Evolutionary conservation across 2,797 vertebrate genomes (phyloP), one percentile per base, ranked within the genome.

Genomic region (Apogon talboti): DNA sequence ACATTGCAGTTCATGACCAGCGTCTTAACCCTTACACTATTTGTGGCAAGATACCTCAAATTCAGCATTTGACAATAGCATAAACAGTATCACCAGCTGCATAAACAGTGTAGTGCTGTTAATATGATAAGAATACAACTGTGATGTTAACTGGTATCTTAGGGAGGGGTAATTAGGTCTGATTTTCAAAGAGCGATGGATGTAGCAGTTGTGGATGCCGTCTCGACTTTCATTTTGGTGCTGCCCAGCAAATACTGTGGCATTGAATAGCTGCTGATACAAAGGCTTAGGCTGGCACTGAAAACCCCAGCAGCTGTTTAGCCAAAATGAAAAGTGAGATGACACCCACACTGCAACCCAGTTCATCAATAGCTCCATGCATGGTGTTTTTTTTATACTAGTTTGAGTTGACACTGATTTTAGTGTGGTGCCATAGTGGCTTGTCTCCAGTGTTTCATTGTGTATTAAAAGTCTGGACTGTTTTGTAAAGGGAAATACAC

Each of bases 291-390:
- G 24, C 24, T 56, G 24, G n/a, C 52, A 21, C 41, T 78, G 65
- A 54, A 78, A 76, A 55, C 67, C 65, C 76, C 65, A 77, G 83
- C 76, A 77, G 53, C 48, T 63, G 55, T 65, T 53, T 74, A 81
- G 84, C 79, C 80, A 85, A 82, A 73, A 49, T 67, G 73, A 81
- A 90, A 88, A 45, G 5, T 63, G 70, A 86, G 67, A 82, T 47
- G 58, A 47, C 12, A 42, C 49, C 51, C 6, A 37, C 51, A 52
- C 56, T 68, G 71, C 55, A 47, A 43, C 47, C 54, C 55, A 51
- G 35, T 64, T 63, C 14, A 59, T 64, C 74, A 53, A 58, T 13
- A 47, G 41, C 13, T 68, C 35, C 66, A 18, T 42, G 7, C 11
- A 38, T 41, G 41, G 13, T 6, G n/a, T 12, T 24, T 24, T 52